Evolutionary conservation across 2,113 vertebrate genomes (phyloP), one percentile per base, ranked within the genome.

Genomic region (Apeltes quadracus): DNA sequence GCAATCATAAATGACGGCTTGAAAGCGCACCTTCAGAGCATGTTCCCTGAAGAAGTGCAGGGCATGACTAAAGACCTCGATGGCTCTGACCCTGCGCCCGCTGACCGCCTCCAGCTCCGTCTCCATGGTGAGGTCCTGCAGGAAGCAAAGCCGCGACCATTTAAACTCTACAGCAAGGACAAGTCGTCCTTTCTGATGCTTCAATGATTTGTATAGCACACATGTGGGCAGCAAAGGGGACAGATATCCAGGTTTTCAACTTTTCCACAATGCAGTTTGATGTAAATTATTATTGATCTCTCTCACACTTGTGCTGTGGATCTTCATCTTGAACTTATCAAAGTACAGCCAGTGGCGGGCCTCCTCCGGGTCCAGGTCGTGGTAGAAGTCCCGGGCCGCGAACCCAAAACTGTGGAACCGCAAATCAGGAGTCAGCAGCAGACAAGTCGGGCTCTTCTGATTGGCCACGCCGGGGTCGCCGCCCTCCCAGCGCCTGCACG

Each of bases 301-400:
- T 57, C 82, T 90, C 89, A 99, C 97, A 0, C 94, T 96, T 61
- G 95, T 93, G 74, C 97, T 98, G 91, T 99, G 98, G 59, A 99
- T 97, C 90, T 96, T 98, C 98, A 99, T 99, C 89, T 99, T 99
- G 56, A 99, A 99, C 87, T 99, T 99, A 84, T 99, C 97, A 0
- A 99, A 98, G 92, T 98, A 99, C 41, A 98, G 93, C 98, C 98
- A 99, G 65, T 96, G 95, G 0, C 91, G 92, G 1, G 96, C 96
- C 67, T 99, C 98, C 50, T 98, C 96, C 0, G 98, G 98, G 83
- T 99, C 96, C 70, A 99, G 91, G 86, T 98, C 96, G 0, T 99
- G 98, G 92, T 98, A 99, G 75, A 88, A 96, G 82, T 99, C 98
- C 7, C 97, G 88, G 10, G 98, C 98, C 0, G 95, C 95, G 75